phyloP scores from a whole-genome alignment of 2,888 invertebrate species.

The Drepanosiphum platanoidis region DNA sequence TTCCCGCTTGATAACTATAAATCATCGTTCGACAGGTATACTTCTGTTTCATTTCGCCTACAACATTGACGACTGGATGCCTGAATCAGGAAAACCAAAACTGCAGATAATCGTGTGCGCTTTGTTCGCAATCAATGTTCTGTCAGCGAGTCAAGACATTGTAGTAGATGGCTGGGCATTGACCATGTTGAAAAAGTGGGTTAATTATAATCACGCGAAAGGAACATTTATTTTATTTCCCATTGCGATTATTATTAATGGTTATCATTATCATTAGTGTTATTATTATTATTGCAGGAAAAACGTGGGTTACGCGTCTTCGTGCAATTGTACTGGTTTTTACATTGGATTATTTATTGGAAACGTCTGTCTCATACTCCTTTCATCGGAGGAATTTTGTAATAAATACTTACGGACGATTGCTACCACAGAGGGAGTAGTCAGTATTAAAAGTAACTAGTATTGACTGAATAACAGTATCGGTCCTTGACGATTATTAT shows the following conservation, averaged over 20 bases:
- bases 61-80: conserved; percentile 80
- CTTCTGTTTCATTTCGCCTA: conserved; percentile 85
- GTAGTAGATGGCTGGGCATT: conserved; percentile 99
- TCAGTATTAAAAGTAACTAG: conserved; percentile 73
- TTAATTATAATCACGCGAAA: background rate
- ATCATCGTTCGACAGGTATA: conserved; percentile 50
- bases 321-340: conserved; percentile 98
- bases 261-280: no score
- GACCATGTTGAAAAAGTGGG: conserved; percentile 92
- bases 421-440: conserved; percentile 77
- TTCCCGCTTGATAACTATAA: no score
- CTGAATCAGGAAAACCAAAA: conserved; percentile 66
- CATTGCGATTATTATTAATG: conserved; percentile 67
- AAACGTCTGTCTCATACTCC: conserved; percentile 92
- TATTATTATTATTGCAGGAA: conserved; percentile 69
- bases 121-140: conserved; percentile 91
- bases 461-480: no score
- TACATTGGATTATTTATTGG: conserved; percentile 97
- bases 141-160: conserved; percentile 99
- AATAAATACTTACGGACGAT: conserved; percentile 85
- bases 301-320: conserved; percentile 97
- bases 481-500: no score
- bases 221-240: no score
- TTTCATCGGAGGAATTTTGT: conserved; percentile 96
- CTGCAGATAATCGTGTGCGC: conserved; percentile 76